Evolutionary conservation across 2,888 invertebrate species (phyloP).

Genomic region (Malthinus flaveolus): DNA sequence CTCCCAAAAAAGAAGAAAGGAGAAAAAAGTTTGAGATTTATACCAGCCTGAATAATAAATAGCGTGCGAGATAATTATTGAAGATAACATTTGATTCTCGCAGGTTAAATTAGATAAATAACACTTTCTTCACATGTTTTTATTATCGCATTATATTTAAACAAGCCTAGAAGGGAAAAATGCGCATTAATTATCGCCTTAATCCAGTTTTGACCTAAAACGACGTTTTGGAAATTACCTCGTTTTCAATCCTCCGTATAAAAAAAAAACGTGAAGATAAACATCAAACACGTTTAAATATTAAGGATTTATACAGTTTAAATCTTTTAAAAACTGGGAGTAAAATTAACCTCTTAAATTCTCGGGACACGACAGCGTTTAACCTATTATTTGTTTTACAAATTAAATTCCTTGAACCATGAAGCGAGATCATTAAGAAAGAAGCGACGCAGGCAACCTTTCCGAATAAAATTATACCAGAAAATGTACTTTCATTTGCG

Average conservation of each 20-base stretch:
- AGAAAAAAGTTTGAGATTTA: background rate
- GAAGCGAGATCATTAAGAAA: constrained; percentile 38
- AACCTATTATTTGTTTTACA: constrained; percentile 42
- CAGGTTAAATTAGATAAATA: constrained; percentile 7
- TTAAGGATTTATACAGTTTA: constrained; percentile 6
- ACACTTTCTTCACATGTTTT: constrained; percentile 5
- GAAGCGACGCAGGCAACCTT: constrained; percentile 36
- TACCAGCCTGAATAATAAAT: background rate
- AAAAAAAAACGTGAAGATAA: too few species aligned
- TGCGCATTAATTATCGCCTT: too few species aligned
- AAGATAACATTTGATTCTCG: constrained; percentile 10
- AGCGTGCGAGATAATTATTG: constrained; percentile 14
- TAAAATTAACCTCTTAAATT: constrained; percentile 25
- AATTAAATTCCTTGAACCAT: constrained; percentile 42
- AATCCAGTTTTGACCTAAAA: too few species aligned
- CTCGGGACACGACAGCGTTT: constrained; percentile 27
- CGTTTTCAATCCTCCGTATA: too few species aligned
- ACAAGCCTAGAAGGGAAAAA: background rate
- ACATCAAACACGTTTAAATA: background rate
- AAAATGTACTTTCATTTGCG: constrained; percentile 37
- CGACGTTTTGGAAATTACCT: too few species aligned
- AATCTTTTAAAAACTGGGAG: constrained; percentile 6
- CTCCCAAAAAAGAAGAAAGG: background rate
- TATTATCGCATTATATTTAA: constrained; percentile 5
- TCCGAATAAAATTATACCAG: constrained; percentile 42